Conservation (phyloP, 2,888 invertebrate species). For the Megalurothrips usitatus region DNA sequence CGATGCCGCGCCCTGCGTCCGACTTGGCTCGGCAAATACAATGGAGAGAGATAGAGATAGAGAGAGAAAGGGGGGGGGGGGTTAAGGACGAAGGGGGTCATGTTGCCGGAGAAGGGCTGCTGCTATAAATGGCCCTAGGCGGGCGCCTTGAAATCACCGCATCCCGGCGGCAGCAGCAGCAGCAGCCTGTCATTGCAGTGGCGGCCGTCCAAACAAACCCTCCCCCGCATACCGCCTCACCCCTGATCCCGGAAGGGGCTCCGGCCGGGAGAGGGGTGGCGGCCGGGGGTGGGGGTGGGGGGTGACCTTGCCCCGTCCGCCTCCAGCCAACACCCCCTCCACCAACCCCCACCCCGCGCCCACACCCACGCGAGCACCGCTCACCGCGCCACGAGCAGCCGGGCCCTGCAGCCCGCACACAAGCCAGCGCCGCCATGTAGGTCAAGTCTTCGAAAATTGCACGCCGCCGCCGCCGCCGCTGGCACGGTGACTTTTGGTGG, state of each 20-base stretch:
- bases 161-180: not conserved
- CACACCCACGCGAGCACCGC: too few species aligned
- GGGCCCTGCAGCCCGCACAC: too few species aligned
- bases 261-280: slow-evolving; percentile 27
- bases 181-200: not conserved
- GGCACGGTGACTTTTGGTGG: too few species aligned
- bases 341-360: not conserved
- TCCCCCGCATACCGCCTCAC: slow-evolving; percentile 33
- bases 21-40: too few species aligned
- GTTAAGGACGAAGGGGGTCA: not conserved
- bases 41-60: slow-evolving; percentile 33
- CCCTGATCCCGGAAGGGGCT: slow-evolving; percentile 38
- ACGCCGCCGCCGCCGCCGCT: too few species aligned
- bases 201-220: slow-evolving; percentile 9
- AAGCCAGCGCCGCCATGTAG: too few species aligned
- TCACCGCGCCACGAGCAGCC: too few species aligned
- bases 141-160: not conserved
- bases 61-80: slow-evolving; percentile 25
- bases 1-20: too few species aligned
- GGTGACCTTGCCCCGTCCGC: slow-evolving; percentile 35
- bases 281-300: not conserved
- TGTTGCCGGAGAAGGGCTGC: slow-evolving; percentile 30
- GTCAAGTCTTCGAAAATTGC: too few species aligned
- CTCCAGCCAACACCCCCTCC: slow-evolving; percentile 30
- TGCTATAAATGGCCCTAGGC: too few species aligned